phyloP scores from a whole-genome alignment of 1,140 invertebrate genomes.

The Rhagoletis zephyria region DNA sequence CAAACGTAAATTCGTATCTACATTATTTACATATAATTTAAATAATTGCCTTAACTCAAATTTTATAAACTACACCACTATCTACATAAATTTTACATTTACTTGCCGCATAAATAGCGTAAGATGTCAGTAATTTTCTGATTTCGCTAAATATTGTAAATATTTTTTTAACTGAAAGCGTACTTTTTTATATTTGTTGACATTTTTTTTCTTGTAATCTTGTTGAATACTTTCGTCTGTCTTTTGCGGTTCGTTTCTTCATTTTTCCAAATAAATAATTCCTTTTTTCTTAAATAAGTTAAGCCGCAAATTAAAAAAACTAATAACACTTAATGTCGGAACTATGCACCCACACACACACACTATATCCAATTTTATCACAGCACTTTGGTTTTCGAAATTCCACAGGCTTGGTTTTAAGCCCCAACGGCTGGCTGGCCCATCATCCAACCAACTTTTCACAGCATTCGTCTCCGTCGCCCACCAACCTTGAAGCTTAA shows the following conservation, averaged over 20 bases:
- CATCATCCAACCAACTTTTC: not conserved
- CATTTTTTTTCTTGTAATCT: too few relatives aligned
- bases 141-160: too few relatives aligned
- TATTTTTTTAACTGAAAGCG: too few relatives aligned
- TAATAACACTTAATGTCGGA: slow-evolving; percentile 12
- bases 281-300: too few relatives aligned
- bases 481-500: not conserved
- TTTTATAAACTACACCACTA: not conserved
- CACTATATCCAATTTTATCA: not conserved
- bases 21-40: not conserved
- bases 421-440: not conserved
- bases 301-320: not conserved
- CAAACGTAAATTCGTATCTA: not conserved
- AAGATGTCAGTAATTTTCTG: too few relatives aligned
- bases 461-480: not conserved
- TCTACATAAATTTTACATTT: not conserved
- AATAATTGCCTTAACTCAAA: not conserved
- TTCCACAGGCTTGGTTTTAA: not conserved
- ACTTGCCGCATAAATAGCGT: not conserved
- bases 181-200: too few relatives aligned
- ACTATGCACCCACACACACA: not conserved
- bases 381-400: not conserved
- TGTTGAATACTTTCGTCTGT: too few relatives aligned
- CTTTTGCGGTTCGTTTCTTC: too few relatives aligned
- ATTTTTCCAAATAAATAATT: too few relatives aligned